Evolutionary conservation across 1,140 invertebrate species (phyloP).

Genomic region (Sipha flava): DNA sequence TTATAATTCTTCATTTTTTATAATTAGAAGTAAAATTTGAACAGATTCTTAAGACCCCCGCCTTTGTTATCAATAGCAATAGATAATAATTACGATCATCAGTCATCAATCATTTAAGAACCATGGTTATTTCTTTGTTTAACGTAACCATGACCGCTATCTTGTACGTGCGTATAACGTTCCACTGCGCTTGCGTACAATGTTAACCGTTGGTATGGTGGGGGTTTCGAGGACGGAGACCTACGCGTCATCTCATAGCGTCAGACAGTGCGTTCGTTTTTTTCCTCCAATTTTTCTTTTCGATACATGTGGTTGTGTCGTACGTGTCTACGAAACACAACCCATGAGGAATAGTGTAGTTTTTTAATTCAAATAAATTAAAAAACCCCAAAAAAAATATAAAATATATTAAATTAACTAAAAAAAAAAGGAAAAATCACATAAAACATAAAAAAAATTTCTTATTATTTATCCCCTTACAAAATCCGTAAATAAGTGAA

Average conservation of each 20-base stretch:
- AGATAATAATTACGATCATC: no score
- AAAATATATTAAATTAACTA: constrained; percentile 54
- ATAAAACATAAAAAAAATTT: constrained; percentile 43
- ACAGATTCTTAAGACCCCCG: no score
- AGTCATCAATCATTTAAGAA: no score
- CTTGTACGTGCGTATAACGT: no score
- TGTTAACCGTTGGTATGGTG: background rate
- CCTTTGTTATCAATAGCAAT: no score
- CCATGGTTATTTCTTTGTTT: no score
- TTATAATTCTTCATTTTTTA: no score
- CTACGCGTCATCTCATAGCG: constrained; percentile 8
- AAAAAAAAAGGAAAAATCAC: constrained; percentile 46
- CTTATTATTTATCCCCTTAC: constrained; percentile 40
- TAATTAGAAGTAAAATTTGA: no score
- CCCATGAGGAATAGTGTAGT: constrained; percentile 64
- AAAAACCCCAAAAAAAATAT: constrained; percentile 65
- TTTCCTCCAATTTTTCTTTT: constrained; percentile 23
- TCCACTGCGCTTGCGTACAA: background rate
- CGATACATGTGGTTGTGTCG: constrained; percentile 52
- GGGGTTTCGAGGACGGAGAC: background rate
- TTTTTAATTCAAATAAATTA: constrained; percentile 52
- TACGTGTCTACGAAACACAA: constrained; percentile 65
- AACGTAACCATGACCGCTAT: no score
- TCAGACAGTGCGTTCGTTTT: constrained; percentile 9
- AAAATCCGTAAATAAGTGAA: background rate